Percentiles rank a stretch among this genome's conserved stretches.
phyloP scores from a whole-genome alignment of 2,113 vertebrate species.

The Fregetta grallaria region DNA sequence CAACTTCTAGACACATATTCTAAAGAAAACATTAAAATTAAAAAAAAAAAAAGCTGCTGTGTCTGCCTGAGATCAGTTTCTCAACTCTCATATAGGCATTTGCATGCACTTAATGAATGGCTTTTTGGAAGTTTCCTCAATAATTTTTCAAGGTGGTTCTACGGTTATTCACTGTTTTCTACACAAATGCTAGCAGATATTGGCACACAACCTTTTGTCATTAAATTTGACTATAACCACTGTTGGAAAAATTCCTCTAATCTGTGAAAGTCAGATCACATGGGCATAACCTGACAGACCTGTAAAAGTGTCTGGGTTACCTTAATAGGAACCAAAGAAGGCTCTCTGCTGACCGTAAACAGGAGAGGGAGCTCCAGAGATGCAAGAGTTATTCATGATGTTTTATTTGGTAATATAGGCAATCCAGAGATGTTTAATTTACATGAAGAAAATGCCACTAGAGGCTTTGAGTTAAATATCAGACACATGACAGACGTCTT shows the following conservation, averaged over 20 bases:
- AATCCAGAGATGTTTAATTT: constrained; percentile 10
- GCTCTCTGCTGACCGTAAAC: neutral
- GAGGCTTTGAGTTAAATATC: constrained; percentile 23
- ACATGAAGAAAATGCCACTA: neutral
- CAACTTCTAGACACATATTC: neutral
- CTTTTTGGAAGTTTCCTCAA: neutral
- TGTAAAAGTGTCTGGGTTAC: neutral
- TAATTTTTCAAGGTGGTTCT: neutral
- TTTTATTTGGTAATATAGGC: constrained; percentile 2
- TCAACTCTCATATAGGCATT: neutral
- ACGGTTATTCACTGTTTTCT: neutral
- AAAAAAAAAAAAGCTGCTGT: neutral
- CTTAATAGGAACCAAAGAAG: neutral
- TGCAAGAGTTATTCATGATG: neutral
- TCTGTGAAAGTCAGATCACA: neutral
- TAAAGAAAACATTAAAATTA: neutral
- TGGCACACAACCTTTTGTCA: neutral
- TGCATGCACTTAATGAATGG: neutral
- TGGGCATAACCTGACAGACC: neutral
- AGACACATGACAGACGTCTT: neutral
- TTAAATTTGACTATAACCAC: neutral
- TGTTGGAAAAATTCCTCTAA: neutral
- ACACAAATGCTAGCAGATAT: neutral
- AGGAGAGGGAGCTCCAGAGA: constrained; percentile 59
- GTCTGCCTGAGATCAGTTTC: neutral